Evolutionary conservation across 2,113 vertebrate genomes (phyloP).

Genomic region (Aptenodytes patagonicus): DNA sequence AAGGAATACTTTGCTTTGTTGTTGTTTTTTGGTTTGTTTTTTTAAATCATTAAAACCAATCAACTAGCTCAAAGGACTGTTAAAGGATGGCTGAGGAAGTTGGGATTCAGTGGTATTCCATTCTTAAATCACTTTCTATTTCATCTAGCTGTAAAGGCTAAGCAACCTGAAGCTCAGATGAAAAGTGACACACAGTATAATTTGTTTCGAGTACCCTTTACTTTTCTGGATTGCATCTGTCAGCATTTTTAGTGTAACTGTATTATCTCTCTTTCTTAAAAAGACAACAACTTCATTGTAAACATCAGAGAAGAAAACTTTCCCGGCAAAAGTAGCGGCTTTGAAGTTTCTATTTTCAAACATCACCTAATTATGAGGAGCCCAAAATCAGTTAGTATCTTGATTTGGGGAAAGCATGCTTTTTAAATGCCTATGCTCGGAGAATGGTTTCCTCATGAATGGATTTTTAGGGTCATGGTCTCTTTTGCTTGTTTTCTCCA

Average conservation of each 20-base stretch:
- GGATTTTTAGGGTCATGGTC: not conserved
- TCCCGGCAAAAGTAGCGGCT: not conserved
- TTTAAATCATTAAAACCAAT: not conserved
- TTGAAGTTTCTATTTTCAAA: not conserved
- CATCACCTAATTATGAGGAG: not conserved
- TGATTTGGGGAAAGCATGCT: not conserved
- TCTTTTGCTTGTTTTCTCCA: not conserved
- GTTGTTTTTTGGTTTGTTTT: not conserved
- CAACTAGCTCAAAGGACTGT: not conserved
- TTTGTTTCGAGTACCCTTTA: not conserved
- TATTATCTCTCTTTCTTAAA: not conserved
- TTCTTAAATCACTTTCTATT: not conserved
- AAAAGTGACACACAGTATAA: not conserved
- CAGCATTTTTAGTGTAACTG: not conserved
- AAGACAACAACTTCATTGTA: not conserved
- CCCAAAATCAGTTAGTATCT: not conserved
- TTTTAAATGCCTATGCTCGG: not conserved
- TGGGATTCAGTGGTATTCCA: not conserved
- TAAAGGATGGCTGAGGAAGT: not conserved
- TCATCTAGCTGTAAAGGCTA: not conserved
- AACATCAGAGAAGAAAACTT: not conserved
- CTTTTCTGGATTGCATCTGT: not conserved
- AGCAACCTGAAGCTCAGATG: not conserved
- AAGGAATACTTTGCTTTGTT: not conserved
- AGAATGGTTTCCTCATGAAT: not conserved